Evolutionary conservation across 2,797 vertebrate genomes (phyloP), one percentile per base, ranked within the genome.

Genomic region (Nannoperca obscura): DNA sequence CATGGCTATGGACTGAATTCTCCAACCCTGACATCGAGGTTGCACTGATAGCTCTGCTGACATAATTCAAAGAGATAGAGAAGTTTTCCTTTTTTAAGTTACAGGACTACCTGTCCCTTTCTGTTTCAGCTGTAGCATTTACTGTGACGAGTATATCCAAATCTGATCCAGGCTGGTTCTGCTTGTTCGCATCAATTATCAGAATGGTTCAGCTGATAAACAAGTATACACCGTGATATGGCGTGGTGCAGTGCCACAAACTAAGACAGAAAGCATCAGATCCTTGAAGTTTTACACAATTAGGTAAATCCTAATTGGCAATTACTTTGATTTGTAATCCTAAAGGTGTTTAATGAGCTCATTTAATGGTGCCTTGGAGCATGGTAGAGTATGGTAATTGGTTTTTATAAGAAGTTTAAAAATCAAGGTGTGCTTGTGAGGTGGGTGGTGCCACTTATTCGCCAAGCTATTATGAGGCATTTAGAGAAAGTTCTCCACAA

Each of bases 221-320:
- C 84, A 87, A 81, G 78, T 64, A 70, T 49, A 76, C 40, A 60
- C 53, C 17, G 4, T 14, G 19, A 68, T 78, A 71, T 50, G 76
- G 52, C 69, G 38, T 7, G 19, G 42, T 19, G 64, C 78, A 70
- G 76, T 60, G 60, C 66, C 38, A 65, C 81, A 88, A 85, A 86
- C 77, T 53, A 20, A 66, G 55, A 14, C 49, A 88, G 72, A 86
- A 86, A 83, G 72, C 83, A 89, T 84, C 82, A 84, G 83, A 92
- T 92, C 86, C 73, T 63, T 57, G 22, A 90, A 81, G 87, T 93
- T 94, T 94, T 89, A 81, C 85, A 94, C 92, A 95, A 94, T 95
- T 94, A 94, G 89, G 88, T 90, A 94, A 95, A 94, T 94, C 93
- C 93, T 96, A 95, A 95, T 94, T 94, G 94, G 73, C 94, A 94